Percentiles rank a stretch among this genome's conserved stretches.
These are phyloP conservation scores for Dufourea novaeangliae DNA, from an alignment of 1,140 invertebrate genomes.

Conservation along the genomic window DNA sequence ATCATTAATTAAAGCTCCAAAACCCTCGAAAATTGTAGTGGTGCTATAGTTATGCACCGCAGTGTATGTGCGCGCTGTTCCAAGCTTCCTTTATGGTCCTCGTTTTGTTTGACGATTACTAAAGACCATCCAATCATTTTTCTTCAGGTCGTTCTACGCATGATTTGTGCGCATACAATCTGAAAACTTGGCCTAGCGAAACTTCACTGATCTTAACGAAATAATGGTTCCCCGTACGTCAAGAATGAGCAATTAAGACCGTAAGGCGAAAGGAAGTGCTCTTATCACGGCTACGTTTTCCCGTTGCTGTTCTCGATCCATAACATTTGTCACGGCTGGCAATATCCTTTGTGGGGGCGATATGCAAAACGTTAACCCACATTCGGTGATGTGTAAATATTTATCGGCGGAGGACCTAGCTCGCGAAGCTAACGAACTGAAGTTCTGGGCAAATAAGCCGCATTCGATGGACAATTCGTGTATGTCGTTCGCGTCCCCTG, in stretches of 20 bases:
- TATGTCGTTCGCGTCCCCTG: not conserved
- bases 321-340: conserved; percentile 49
- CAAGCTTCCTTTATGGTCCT: too few species aligned
- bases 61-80: too few species aligned
- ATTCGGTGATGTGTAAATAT: conserved; percentile 62
- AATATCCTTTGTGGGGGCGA: conserved; percentile 50
- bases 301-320: conserved; percentile 50
- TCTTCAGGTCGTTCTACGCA: too few species aligned
- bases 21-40: too few species aligned
- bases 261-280: conserved; percentile 43
- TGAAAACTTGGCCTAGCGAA: not conserved
- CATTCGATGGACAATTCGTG: not conserved
- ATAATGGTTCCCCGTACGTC: not conserved
- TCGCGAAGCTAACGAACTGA: conserved; percentile 42
- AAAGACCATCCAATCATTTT: not conserved
- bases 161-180: too few species aligned
- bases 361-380: conserved; percentile 63
- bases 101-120: not conserved
- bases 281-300: conserved; percentile 51
- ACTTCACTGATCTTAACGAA: not conserved
- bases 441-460: conserved; percentile 22
- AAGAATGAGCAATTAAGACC: conserved; percentile 45
- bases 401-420: conserved; percentile 48
- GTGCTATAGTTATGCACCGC: too few species aligned
- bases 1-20: too few species aligned